Evolutionary conservation across 2,113 vertebrate genomes (phyloP).

Genomic region (Dasyprocta punctata): DNA sequence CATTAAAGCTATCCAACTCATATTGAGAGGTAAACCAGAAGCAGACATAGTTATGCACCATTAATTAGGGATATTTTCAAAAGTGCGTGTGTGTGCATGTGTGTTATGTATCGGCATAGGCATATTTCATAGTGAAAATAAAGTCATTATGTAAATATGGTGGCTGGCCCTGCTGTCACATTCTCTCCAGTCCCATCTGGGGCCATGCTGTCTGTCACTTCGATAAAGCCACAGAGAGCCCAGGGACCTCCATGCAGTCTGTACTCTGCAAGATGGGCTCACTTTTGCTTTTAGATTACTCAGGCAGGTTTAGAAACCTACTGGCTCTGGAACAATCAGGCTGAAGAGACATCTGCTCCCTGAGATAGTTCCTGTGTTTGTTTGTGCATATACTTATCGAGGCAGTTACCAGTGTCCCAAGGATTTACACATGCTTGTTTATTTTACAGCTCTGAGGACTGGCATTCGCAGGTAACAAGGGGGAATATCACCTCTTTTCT

Average conservation of each 20-base stretch:
- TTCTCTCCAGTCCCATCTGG: background rate
- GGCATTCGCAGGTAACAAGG: background rate
- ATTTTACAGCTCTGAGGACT: background rate
- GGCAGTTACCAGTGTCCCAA: background rate
- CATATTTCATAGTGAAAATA: background rate
- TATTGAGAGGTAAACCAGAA: background rate
- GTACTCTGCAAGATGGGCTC: background rate
- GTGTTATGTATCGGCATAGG: background rate
- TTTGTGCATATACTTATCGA: background rate
- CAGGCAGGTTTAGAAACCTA: background rate
- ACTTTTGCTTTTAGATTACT: background rate
- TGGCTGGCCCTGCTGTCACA: background rate
- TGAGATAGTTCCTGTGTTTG: background rate
- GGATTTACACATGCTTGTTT: background rate
- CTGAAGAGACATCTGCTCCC: background rate
- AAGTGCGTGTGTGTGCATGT: background rate
- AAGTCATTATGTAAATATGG: background rate
- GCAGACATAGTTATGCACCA: background rate
- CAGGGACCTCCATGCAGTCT: fast-evolving
- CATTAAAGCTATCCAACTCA: background rate
- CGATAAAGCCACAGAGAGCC: background rate
- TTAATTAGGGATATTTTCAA: background rate
- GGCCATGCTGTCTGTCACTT: background rate
- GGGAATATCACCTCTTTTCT: background rate
- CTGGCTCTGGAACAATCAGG: background rate